Evolutionary conservation across 2,113 vertebrate species (phyloP).

Genomic region (Parotia lawesii): DNA sequence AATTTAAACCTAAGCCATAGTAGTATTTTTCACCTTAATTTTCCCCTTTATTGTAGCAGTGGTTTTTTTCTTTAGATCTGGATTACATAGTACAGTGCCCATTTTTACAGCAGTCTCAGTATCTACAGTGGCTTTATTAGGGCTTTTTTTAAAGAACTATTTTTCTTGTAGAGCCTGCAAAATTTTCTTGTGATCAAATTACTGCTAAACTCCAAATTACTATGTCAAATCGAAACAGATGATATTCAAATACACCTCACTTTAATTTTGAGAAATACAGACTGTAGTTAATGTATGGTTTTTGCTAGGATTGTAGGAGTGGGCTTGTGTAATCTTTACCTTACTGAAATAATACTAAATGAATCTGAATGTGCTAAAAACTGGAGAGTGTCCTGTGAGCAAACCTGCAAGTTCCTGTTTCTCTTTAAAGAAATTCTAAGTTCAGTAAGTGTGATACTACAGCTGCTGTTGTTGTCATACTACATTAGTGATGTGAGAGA

Average conservation of each 20-base stretch:
- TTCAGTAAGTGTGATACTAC: not conserved
- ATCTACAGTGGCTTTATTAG: not conserved
- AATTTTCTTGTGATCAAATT: not conserved
- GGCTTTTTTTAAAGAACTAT: not conserved
- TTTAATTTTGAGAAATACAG: not conserved
- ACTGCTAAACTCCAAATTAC: not conserved
- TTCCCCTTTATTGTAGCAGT: not conserved
- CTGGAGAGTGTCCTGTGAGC: not conserved
- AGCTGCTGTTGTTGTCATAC: not conserved
- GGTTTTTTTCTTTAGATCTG: not conserved
- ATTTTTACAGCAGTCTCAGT: not conserved
- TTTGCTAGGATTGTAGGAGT: not conserved
- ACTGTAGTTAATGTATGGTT: not conserved
- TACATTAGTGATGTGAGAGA: not conserved
- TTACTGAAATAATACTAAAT: not conserved
- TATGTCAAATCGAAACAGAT: not conserved
- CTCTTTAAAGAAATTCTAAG: not conserved
- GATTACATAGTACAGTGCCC: not conserved
- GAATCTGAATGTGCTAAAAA: not conserved
- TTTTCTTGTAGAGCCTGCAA: not conserved
- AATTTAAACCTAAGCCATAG: conserved; percentile 13
- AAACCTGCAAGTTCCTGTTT: not conserved
- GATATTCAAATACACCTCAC: not conserved
- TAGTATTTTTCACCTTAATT: not conserved
- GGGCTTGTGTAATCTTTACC: not conserved